Evolutionary conservation across 2,797 vertebrate species (phyloP), one percentile per base, ranked within the genome.

Genomic region (Poecilia gillii): DNA sequence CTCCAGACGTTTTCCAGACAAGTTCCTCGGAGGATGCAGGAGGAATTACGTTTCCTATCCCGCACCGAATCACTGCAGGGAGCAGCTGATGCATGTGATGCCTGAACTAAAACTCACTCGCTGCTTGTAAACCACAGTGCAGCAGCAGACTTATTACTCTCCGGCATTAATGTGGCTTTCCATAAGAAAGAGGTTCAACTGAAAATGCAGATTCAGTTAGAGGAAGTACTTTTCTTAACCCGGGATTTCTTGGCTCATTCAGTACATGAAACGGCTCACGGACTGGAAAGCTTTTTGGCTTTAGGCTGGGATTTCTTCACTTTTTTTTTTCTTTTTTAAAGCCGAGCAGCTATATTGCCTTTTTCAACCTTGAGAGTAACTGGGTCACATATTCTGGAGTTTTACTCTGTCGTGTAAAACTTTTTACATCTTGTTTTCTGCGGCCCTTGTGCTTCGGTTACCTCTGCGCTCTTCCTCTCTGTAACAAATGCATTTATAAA

Each of bases 401-500:
- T 87, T 85, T 36, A 80, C 71, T 87, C 78, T 77, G 81, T 85
- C 85, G 75, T 73, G 70, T 82, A 80, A 83, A 92, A 87, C 85
- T 82, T 89, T 87, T 76, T 71, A 76, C 73, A 76, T 47, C 77
- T 72, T 76, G 73, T 53, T 72, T 53, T 71, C 70, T 73, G 39
- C 71, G 39, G 47, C 62, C 80, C 28, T 20, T 71, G 71, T 31
- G 72, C 79, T 75, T 77, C 31, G 46, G 36, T 79, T 76, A 45
- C 51, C 16, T 78, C 76, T 83, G 80, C 84, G 80, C 84, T 83
- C 49, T 51, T 12, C 73, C 70, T 49, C 84, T 88, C 70, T 47
- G 6, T 71, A 72, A 82, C 77, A 84, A 87, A 87, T 77, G 84
- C 87, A 84, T 86, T 89, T 79, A 73, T 87, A 84, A 87, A 91